phyloP scores from a whole-genome alignment of 2,113 vertebrate genomes.

The Sakesphorus luctuosus region DNA sequence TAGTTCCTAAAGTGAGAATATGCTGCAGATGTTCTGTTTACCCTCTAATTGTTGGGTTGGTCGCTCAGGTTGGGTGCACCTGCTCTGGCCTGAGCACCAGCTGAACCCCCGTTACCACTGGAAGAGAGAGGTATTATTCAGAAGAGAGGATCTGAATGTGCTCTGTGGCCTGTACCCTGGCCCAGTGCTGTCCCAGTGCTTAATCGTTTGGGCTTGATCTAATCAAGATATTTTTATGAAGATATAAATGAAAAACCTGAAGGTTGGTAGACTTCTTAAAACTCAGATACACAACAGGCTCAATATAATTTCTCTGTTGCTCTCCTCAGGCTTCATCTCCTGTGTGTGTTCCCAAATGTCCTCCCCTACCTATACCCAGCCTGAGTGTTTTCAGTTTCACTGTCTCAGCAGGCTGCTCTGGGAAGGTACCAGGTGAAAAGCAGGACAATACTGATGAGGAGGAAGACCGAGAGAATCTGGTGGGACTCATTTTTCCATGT shows the following conservation, averaged over 20 bases:
- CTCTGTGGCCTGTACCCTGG: background rate
- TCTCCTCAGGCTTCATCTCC: background rate
- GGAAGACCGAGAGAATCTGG: background rate
- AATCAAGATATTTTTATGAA: background rate
- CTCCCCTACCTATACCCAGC: background rate
- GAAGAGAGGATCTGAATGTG: background rate
- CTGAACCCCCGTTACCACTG: background rate
- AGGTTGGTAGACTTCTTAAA: background rate
- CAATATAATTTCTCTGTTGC: background rate
- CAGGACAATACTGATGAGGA: background rate
- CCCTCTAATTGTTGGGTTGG: background rate
- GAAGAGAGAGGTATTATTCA: background rate
- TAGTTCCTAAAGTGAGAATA: background rate
- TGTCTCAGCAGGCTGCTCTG: background rate
- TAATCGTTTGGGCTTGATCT: background rate
- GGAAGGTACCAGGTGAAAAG: background rate
- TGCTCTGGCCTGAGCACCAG: rapidly evolving
- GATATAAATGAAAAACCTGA: background rate
- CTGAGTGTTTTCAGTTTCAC: background rate
- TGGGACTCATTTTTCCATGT: background rate
- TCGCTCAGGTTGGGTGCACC: rapidly evolving
- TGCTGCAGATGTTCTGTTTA: background rate
- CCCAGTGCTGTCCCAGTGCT: rapidly evolving
- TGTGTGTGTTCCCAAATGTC: background rate
- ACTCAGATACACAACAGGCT: background rate